Evolutionary conservation across 2,113 vertebrate species (phyloP).

Genomic region (Mesoclemmys tuberculata): DNA sequence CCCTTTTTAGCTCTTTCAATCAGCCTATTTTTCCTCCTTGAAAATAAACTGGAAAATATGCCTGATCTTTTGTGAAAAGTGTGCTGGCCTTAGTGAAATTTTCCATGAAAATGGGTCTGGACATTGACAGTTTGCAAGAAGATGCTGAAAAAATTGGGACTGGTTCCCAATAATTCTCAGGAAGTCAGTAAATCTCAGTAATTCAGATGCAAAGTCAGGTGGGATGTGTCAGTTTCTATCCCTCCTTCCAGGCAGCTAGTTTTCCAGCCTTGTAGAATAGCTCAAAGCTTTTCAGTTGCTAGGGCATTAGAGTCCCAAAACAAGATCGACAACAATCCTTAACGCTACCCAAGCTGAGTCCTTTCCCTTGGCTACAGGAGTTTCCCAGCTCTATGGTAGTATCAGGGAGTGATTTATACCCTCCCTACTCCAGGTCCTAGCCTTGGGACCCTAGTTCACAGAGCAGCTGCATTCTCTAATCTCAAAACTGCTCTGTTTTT

Average conservation of each 20-base stretch:
- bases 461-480: conserved; percentile 26
- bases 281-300: not conserved
- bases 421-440: not conserved
- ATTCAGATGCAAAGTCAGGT: not conserved
- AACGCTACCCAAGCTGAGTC: not conserved
- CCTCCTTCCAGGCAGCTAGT: not conserved
- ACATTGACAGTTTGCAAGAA: not conserved
- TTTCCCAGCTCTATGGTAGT: not conserved
- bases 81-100: not conserved
- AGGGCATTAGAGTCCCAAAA: not conserved
- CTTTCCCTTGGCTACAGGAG: not conserved
- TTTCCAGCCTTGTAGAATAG: not conserved
- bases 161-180: not conserved
- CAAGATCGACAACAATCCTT: not conserved
- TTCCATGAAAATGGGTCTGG: not conserved
- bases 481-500: not conserved
- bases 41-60: conserved; percentile 46
- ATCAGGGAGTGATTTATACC: rapidly evolving
- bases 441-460: conserved; percentile 23
- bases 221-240: rapidly evolving
- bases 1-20: conserved; percentile 47
- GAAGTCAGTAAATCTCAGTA: not conserved
- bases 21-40: not conserved
- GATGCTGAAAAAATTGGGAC: not conserved
- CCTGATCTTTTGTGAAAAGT: not conserved